Evolutionary conservation across 2,888 invertebrate genomes (phyloP).

Genomic region (Cephus pygmeus): DNA sequence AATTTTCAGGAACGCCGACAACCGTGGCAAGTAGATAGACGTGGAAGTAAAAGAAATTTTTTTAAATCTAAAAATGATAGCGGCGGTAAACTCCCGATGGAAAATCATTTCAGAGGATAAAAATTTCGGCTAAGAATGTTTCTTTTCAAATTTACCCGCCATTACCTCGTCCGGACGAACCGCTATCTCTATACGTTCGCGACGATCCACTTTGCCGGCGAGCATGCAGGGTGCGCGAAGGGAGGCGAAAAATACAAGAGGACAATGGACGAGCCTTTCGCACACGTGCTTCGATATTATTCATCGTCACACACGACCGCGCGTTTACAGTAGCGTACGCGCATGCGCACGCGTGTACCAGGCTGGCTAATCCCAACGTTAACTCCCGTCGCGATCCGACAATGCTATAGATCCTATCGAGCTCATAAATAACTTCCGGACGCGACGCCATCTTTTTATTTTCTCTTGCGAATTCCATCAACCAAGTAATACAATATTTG

Average conservation of each 20-base stretch:
- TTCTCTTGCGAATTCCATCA: not conserved
- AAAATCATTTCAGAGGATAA: not conserved
- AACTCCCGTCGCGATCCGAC: slow-evolving; percentile 13
- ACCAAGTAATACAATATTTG: not conserved
- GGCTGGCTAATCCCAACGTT: not conserved
- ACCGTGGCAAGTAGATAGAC: not conserved
- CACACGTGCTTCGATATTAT: not conserved
- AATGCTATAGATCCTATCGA: slow-evolving; percentile 30
- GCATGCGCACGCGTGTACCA: not conserved
- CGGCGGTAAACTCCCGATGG: no score
- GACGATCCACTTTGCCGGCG: not conserved
- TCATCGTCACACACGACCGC: not conserved
- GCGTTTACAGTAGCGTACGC: not conserved
- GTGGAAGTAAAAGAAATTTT: not conserved
- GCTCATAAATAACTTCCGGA: slow-evolving; percentile 8
- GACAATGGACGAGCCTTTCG: not conserved
- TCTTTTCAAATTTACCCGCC: not conserved
- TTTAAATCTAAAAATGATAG: no score
- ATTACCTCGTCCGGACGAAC: not conserved
- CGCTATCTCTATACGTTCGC: not conserved
- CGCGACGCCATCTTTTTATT: not conserved
- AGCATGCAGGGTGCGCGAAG: not conserved
- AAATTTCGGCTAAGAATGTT: slow-evolving; percentile 1
- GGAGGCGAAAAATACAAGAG: not conserved
- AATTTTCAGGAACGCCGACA: not conserved